Conservation (phyloP, 1,140 invertebrate species). For the Oryzaephilus surinamensis region DNA sequence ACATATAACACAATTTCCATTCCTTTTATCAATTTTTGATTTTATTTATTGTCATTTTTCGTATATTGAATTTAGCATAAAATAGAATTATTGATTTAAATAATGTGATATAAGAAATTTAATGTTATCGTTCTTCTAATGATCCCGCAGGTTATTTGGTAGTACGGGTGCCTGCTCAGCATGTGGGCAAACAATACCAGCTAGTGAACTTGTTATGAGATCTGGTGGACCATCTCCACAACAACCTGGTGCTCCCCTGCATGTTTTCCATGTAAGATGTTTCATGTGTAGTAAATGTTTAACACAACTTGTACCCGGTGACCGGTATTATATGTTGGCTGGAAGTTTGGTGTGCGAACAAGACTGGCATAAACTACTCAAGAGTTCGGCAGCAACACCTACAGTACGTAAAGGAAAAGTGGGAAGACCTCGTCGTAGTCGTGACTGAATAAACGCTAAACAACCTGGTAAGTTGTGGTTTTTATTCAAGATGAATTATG, state of each 20-base stretch:
- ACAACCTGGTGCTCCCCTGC: constrained; percentile 33
- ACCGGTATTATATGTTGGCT: constrained; percentile 80
- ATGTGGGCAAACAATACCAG: constrained; percentile 82
- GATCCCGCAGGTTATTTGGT: constrained; percentile 70
- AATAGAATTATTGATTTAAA: too few species aligned
- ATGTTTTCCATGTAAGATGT: constrained; percentile 89
- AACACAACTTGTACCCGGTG: constrained; percentile 72
- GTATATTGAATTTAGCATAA: background rate
- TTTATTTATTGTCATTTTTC: background rate
- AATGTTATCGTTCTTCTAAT: constrained; percentile 22
- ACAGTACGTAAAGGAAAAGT: constrained; percentile 74
- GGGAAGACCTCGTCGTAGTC: constrained; percentile 49
- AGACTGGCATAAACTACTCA: constrained; percentile 85
- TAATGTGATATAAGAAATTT: constrained; percentile 24
- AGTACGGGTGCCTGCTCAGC: constrained; percentile 74
- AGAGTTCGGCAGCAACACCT: constrained; percentile 51
- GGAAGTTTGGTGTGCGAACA: constrained; percentile 81
- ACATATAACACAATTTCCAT: background rate
- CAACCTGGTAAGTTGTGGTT: too few species aligned
- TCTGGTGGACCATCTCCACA: constrained; percentile 41
- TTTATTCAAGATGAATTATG: too few species aligned
- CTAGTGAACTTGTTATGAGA: constrained; percentile 84
- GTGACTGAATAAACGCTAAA: constrained; percentile 46
- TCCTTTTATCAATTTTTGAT: background rate
- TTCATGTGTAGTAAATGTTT: constrained; percentile 89